Conservation (phyloP, 2,113 vertebrate genomes). For the Ifrita kowaldi region DNA sequence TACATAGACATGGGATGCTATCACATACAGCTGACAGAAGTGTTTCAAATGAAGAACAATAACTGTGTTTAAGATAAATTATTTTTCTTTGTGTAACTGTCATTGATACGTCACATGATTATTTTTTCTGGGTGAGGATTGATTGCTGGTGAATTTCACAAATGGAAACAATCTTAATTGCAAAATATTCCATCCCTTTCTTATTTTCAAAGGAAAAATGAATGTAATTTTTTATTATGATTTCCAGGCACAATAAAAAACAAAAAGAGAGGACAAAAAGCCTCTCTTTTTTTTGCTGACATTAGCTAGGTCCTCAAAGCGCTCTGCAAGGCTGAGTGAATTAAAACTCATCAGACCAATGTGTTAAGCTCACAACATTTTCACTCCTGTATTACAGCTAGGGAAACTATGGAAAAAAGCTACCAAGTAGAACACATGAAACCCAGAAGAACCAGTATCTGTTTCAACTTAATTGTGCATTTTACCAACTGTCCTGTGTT, state of each 20-base stretch:
- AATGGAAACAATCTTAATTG: neutral
- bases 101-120: neutral
- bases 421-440: accelerated
- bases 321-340: neutral
- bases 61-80: neutral
- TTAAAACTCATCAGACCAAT: neutral
- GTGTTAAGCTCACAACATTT: neutral
- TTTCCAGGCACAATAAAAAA: neutral
- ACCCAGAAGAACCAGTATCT: neutral
- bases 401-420: neutral
- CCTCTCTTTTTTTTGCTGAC: neutral
- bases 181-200: neutral
- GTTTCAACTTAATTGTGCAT: neutral
- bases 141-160: neutral
- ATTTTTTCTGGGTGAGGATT: neutral
- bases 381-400: neutral
- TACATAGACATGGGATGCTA: neutral
- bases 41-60: neutral
- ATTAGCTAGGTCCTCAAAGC: neutral
- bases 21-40: neutral
- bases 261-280: neutral
- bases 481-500: neutral
- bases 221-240: neutral
- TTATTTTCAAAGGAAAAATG: neutral
- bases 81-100: neutral